Evolutionary conservation across 2,113 vertebrate genomes (phyloP).

Genomic region (Petrocephalus microphthalmus): DNA sequence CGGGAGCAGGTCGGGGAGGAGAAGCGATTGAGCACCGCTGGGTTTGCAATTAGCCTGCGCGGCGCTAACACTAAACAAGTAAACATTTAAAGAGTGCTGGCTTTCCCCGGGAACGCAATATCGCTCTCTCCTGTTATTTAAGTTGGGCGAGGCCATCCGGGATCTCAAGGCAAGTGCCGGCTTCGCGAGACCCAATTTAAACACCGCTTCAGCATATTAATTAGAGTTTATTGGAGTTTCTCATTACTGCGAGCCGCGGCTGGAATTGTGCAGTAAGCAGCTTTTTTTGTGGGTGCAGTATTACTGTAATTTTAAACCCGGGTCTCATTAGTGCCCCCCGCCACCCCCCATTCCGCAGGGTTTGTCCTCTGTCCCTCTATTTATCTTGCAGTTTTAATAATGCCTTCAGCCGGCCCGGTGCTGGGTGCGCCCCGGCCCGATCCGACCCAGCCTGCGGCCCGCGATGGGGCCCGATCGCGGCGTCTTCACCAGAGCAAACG

Average conservation of each 20-base stretch:
- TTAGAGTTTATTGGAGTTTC: conserved; percentile 17
- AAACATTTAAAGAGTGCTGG: conserved; percentile 8
- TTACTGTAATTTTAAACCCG: conserved; percentile 17
- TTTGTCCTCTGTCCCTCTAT: neutral
- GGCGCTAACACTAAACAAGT: neutral
- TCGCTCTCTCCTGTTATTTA: neutral
- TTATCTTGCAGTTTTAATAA: conserved; percentile 13
- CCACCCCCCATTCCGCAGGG: neutral
- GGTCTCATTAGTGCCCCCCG: neutral
- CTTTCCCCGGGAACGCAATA: neutral
- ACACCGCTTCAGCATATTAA: conserved; percentile 12
- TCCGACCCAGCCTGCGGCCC: no score
- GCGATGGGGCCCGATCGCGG: neutral
- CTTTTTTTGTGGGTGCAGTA: conserved; percentile 4
- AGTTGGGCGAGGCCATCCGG: neutral
- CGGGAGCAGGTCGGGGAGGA: neutral
- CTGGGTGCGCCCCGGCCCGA: neutral
- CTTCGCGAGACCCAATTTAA: neutral
- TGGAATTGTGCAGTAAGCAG: conserved; percentile 13
- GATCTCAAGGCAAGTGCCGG: neutral
- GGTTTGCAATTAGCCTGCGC: neutral
- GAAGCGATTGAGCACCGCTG: neutral
- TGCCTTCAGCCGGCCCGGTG: conserved; percentile 5
- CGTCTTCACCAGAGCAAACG: conserved; percentile 1
- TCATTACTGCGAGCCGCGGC: neutral